Base-by-base conservation (phyloP, 1,140 invertebrate genomes). In the Dinothrombium tinctorium region DNA sequence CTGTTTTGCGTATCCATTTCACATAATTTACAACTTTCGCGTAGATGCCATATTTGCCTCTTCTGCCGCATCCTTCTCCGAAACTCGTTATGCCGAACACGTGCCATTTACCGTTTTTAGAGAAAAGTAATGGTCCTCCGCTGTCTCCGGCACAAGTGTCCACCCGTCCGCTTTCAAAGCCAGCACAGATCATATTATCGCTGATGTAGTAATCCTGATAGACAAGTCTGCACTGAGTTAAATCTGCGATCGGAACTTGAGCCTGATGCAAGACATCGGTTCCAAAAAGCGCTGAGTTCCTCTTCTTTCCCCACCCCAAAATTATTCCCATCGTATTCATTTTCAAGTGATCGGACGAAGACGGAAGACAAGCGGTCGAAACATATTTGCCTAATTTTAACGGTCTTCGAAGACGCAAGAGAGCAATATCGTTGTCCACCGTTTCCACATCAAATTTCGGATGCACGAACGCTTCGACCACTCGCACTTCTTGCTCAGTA, bases 381-480 rank as follows among this genome's bases (percentile, higher is more conserved):
- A 51, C 51, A 14, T 46, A 49, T 11, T 41, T 35, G 22, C 45
- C 57, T n/a, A 52, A 56, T 17, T 56, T 61, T 0, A 77, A 62
- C 1, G 68, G 54, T n/a, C 46, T 46, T 24, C 48, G 45, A 12
- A 66, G 47, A 44, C 56, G 56, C 12, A 94, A 58, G 33, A 92
- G 59, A 3, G 83, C 86, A 19, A 92, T 72, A 56, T 94, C 86
- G 54, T 84, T 86, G 53, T 87, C 76, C 21, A 90, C 81, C 0
- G 80, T 89, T 40, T 76, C 69, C 15, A 71, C 68, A 52, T 87
- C 75, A 56, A 84, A 90, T 17, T 72, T 63, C 0, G 79, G 79
- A 62, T 92, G 84, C 20, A 74, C 67, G 45, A 73, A 70, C 32
- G 72, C 69, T 35, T 72, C 68, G 15, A 67, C 65, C 21, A 89